Conservation (phyloP, 2,113 vertebrate genomes). For the Bos javanicus region DNA sequence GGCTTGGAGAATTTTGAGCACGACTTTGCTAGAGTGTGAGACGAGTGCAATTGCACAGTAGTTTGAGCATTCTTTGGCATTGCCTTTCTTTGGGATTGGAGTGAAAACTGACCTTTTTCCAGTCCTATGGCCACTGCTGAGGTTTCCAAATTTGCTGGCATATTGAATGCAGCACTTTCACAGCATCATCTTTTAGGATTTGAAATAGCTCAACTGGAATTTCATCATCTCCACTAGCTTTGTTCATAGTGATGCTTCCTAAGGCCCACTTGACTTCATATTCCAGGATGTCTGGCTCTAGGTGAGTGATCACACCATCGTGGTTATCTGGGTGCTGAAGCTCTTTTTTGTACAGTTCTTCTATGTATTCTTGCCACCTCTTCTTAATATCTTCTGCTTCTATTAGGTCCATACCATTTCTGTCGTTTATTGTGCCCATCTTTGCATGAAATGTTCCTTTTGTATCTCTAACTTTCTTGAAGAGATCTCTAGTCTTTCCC, state of each 20-base stretch:
- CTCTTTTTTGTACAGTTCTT: neutral
- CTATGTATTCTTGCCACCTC: neutral
- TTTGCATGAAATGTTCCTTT: neutral
- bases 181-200: neutral
- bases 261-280: neutral
- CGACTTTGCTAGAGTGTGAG: neutral
- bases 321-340: neutral
- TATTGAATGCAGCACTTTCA: neutral
- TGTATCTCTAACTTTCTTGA: neutral
- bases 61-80: neutral
- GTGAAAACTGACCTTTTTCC: neutral
- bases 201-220: neutral
- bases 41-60: neutral
- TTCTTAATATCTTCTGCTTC: neutral
- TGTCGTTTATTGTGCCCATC: neutral
- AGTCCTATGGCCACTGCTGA: neutral
- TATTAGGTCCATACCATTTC: neutral
- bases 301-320: neutral
- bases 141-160: neutral
- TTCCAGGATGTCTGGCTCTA: neutral
- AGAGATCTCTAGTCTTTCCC: neutral
- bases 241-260: accelerated
- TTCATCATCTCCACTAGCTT: neutral
- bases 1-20: neutral
- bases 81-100: neutral